Evolutionary conservation across 2,888 invertebrate genomes (phyloP), one percentile per base, ranked within the genome.

Genomic region (Stictocephala bisonia): DNA sequence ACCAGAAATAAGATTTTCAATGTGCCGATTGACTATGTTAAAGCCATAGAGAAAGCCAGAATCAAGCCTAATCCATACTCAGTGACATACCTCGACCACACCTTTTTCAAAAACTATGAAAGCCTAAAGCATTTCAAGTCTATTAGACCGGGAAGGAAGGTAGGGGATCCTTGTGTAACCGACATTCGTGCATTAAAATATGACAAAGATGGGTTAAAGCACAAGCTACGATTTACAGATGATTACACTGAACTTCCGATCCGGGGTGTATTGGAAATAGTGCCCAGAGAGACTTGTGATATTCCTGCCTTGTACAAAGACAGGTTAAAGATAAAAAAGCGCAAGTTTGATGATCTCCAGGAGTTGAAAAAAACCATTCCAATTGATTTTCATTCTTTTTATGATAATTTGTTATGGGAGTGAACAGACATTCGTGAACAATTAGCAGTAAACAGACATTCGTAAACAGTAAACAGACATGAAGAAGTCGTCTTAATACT

Each of bases 91-190:
- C n/a, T 53, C 9, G 53, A 53, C 6, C 53, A 53, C 27, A 53
- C 53, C 4, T 53, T 26, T 53, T 53, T 53, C 27, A 24, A 27
- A 9, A 53, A 53, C 6, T 53, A 26, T 53, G 53, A 53, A n/a
- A n/a, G n/a, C 27, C 27, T 26, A 15, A 24, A 26, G 27, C 27
- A 26, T 26, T 26, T 53, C n/a, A 53, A 53, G 9, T 26, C 26
- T 3, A 53, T 53, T 18, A 24, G 53, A 7, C 53, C 53, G 27
- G 53, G 53, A 24, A 53, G 27, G n/a, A 53, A 24, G 13, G 53
- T 53, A 9, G 53, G 53, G n/a, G 53, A 53, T 53, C 53, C 53
- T 15, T 24, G 24, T 53, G 53, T 53, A 6, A 27, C 53, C 15
- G 27, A 53, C 27, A 24, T 53, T 18, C 53, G 53, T 26, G 27